Base-by-base conservation (phyloP, 2,888 invertebrate species). In the Prosopocoilus inquinatus region DNA sequence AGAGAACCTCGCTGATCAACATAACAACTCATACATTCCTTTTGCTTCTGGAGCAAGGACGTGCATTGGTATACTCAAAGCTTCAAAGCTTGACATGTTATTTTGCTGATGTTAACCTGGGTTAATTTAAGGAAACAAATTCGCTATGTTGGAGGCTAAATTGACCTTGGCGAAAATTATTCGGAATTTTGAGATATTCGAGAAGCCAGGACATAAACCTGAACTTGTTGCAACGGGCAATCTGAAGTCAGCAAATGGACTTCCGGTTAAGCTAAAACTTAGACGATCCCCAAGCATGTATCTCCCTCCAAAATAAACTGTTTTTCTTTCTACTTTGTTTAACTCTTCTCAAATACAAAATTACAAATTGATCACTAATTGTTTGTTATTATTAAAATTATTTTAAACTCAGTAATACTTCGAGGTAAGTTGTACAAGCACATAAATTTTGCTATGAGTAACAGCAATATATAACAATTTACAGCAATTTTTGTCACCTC, bases 231-330 rank as follows among this genome's bases (percentile, higher is more conserved):
- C 36, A 8, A 53, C 47, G n/a, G 49, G 33, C 20, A 45, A 39
- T 32, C 36, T 57, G 11, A 57, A 57, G 49, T 53, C 53, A 2
- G 32, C 34, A 9, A 57, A 57, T 53, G 57, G 57, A 12, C 20
- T 53, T 13, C 57, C 50, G 43, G 48, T 57, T 9, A 49, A 34
- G 41, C n/a, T 55, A 4, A 50, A 34, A 20, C 28, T 4, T 12
- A 50, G 50, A 16, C 7, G 8, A 39, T 50, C 13, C 3, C 2
- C 20, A 20, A 20, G 20, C 2, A 20, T 2, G 4, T 20, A 20
- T 3, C 20, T 20, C 4, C 20, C 3, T 20, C 20, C 3, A 2
- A 20, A 20, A 20, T 4, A 20, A 20, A 20, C 2, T 20, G 20
- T 20, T 20, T 20, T 20, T n/a, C n/a, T n/a, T n/a, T n/a, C n/a